Evolutionary conservation across 2,888 invertebrate species (phyloP).

Genomic region (Eupithecia vulgata): DNA sequence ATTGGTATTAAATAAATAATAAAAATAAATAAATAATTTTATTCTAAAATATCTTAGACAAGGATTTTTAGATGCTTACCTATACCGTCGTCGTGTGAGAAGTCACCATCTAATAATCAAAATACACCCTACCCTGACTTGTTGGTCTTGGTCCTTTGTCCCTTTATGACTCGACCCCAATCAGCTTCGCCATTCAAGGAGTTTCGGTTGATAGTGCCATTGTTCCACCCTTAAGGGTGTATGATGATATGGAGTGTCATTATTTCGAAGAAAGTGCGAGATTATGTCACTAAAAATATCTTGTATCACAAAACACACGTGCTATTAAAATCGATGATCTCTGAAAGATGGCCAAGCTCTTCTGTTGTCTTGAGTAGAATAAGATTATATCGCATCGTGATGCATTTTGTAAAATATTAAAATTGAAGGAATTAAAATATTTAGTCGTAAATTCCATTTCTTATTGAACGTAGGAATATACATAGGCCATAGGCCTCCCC

Average conservation of each 20-base stretch:
- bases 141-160: background rate
- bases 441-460: too few species aligned
- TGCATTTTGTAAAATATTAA: too few species aligned
- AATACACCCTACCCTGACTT: background rate
- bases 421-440: too few species aligned
- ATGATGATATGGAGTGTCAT: background rate
- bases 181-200: background rate
- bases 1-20: too few species aligned
- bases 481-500: too few species aligned
- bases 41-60: too few species aligned
- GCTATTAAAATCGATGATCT: too few species aligned
- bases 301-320: background rate
- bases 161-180: slow-evolving; percentile 5
- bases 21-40: too few species aligned
- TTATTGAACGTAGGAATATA: too few species aligned
- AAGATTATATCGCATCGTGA: too few species aligned
- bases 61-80: background rate
- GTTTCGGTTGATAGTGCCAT: background rate
- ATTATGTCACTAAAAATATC: background rate
- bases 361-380: too few species aligned
- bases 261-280: background rate
- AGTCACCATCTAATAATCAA: background rate
- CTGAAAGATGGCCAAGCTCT: too few species aligned
- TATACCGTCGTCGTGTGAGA: background rate
- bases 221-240: background rate